phyloP scores from a whole-genome alignment of 1,140 invertebrate species.

The Hyles euphorbiae region DNA sequence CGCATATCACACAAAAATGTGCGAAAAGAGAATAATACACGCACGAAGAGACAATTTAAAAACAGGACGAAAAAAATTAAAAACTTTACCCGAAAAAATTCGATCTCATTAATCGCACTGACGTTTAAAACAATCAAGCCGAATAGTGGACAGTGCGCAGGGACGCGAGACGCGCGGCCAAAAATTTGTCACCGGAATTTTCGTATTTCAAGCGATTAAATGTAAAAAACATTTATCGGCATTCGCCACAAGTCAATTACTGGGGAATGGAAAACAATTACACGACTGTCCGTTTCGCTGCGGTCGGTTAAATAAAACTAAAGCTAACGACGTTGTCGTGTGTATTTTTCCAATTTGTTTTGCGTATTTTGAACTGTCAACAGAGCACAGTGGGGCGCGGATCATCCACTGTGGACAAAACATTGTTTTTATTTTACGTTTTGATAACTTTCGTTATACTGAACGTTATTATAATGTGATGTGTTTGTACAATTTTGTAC shows the following conservation, averaged over 20 bases:
- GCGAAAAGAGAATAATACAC: too few relatives aligned
- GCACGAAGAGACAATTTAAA: too few relatives aligned
- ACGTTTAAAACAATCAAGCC: slow-evolving; percentile 5
- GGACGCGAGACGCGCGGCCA: slow-evolving; percentile 4
- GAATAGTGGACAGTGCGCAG: not conserved
- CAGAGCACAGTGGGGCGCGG: too few relatives aligned
- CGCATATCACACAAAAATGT: not conserved
- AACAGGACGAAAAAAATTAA: too few relatives aligned
- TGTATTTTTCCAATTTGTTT: slow-evolving; percentile 14
- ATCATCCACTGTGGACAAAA: too few relatives aligned
- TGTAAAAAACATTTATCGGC: slow-evolving; percentile 34
- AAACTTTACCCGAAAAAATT: slow-evolving; percentile 2
- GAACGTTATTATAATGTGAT: too few relatives aligned
- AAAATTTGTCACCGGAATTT: slow-evolving; percentile 11
- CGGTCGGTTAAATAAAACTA: slow-evolving; percentile 16
- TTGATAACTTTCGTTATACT: too few relatives aligned
- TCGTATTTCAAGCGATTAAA: slow-evolving; percentile 21
- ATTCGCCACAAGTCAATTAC: slow-evolving; percentile 42
- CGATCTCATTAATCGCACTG: slow-evolving; percentile 12
- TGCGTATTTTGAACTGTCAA: slow-evolving; percentile 8
- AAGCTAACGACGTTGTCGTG: not conserved
- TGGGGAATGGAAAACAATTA: slow-evolving; percentile 42
- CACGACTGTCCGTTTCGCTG: slow-evolving; percentile 30
- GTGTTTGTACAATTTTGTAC: too few relatives aligned
- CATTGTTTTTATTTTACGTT: too few relatives aligned